Percentiles rank a stretch among this genome's conserved stretches.
Evolutionary conservation across 2,888 invertebrate species (phyloP).

Genomic region (Congeria kusceri): DNA sequence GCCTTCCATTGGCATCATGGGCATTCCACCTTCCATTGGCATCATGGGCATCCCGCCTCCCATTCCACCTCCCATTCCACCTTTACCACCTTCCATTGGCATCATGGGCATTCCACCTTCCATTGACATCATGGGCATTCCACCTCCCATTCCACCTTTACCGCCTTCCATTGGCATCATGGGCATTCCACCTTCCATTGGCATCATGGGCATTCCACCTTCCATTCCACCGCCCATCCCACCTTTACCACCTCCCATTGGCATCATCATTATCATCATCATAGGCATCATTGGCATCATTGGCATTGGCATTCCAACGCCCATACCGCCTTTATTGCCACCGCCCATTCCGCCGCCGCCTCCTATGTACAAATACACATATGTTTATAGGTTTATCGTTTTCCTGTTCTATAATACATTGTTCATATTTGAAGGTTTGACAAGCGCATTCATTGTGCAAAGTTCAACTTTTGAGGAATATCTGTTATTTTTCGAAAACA

Average conservation of each 20-base stretch:
- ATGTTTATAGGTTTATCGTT: no score
- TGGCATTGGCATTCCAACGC: background rate
- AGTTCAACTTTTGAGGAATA: no score
- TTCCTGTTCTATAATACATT: no score
- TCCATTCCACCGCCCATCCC: constrained; percentile 8
- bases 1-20: no score
- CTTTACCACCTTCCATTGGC: no score
- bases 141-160: constrained; percentile 4
- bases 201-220: constrained; percentile 3
- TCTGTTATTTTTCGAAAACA: no score
- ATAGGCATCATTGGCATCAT: background rate
- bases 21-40: constrained; percentile 8
- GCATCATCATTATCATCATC: constrained; percentile 5
- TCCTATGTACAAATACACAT: background rate
- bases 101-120: no score
- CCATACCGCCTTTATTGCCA: background rate
- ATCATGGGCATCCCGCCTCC: constrained; percentile 20
- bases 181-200: constrained; percentile 5
- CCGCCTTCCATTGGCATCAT: constrained; percentile 5
- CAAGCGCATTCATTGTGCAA: no score
- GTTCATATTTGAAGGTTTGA: no score
- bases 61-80: constrained; percentile 10
- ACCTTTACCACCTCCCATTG: background rate
- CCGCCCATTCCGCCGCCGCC: background rate
- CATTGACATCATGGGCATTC: constrained; percentile 6